Conservation (phyloP, 2,888 invertebrate species). For the Galeopsomyia nigrocyanea region DNA sequence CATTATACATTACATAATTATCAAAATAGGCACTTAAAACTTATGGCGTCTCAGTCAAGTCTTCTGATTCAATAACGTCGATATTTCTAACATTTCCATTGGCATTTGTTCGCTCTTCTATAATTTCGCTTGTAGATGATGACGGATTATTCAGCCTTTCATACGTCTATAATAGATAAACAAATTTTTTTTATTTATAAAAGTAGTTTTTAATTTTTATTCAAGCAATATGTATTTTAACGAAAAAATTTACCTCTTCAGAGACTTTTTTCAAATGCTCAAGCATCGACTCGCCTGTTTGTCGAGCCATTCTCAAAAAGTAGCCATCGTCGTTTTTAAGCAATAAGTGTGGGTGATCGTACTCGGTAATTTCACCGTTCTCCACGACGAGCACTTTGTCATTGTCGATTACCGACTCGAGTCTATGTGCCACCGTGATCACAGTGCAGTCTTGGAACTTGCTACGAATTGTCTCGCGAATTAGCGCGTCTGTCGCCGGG, state of each 20-base stretch:
- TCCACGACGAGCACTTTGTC: constrained; percentile 90
- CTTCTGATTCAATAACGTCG: constrained; percentile 6
- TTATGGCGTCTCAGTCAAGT: constrained; percentile 14
- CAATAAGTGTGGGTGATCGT: constrained; percentile 78
- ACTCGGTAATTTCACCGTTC: constrained; percentile 80
- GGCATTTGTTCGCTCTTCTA: constrained; percentile 25
- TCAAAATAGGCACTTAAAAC: background rate
- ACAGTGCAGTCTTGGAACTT: constrained; percentile 88
- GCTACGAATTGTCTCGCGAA: constrained; percentile 85
- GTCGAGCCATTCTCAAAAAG: constrained; percentile 78
- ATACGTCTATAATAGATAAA: constrained; percentile 38
- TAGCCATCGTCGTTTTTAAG: constrained; percentile 74
- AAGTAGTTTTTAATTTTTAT: constrained; percentile 48
- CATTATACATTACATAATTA: background rate
- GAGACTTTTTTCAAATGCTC: constrained; percentile 71
- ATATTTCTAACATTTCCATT: constrained; percentile 31
- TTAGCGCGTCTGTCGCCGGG: constrained; percentile 83
- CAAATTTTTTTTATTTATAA: constrained; percentile 48
- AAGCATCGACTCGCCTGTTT: constrained; percentile 74
- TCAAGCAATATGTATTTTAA: no score
- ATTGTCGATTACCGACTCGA: constrained; percentile 94
- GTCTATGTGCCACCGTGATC: constrained; percentile 89
- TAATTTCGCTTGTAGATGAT: constrained; percentile 16
- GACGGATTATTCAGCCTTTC: constrained; percentile 41
- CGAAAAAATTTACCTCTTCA: constrained; percentile 58